phyloP scores from a whole-genome alignment of 2,888 invertebrate species.

The Amphipyra tragopoginis region DNA sequence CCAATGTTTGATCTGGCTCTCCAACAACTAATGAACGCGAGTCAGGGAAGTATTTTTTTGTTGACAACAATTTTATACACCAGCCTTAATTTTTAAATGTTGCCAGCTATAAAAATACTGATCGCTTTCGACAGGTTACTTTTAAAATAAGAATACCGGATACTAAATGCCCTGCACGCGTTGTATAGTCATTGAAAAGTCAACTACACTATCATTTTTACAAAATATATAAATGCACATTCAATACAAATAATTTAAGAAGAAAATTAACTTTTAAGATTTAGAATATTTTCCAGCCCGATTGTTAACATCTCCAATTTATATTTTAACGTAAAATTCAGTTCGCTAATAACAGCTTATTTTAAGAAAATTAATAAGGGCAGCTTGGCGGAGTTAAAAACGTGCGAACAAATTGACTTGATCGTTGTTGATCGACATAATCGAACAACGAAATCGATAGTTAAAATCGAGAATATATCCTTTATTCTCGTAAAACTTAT shows the following conservation, averaged over 20 bases:
- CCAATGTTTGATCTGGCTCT: slow-evolving; percentile 11
- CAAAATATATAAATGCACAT: slow-evolving; percentile 47
- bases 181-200: slow-evolving; percentile 14
- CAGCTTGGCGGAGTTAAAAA: slow-evolving; percentile 19
- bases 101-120: neutral
- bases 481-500: slow-evolving; percentile 18
- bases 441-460: neutral
- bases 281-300: slow-evolving; percentile 20
- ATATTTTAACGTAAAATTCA: slow-evolving; percentile 2
- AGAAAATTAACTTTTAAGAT: slow-evolving; percentile 26
- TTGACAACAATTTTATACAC: slow-evolving; percentile 12
- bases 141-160: too few species aligned
- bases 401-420: slow-evolving; percentile 11
- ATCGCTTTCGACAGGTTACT: too few species aligned
- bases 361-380: slow-evolving; percentile 8
- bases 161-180: neutral
- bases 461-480: slow-evolving; percentile 11
- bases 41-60: neutral
- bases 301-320: slow-evolving; percentile 7
- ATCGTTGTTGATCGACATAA: neutral
- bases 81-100: slow-evolving; percentile 4
- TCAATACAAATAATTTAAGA: slow-evolving; percentile 31
- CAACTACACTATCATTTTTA: slow-evolving; percentile 8
- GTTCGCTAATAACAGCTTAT: slow-evolving; percentile 7
- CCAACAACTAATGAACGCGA: slow-evolving; percentile 15